Conservation (phyloP, 1,140 invertebrate genomes). For the Cylas formicarius region DNA sequence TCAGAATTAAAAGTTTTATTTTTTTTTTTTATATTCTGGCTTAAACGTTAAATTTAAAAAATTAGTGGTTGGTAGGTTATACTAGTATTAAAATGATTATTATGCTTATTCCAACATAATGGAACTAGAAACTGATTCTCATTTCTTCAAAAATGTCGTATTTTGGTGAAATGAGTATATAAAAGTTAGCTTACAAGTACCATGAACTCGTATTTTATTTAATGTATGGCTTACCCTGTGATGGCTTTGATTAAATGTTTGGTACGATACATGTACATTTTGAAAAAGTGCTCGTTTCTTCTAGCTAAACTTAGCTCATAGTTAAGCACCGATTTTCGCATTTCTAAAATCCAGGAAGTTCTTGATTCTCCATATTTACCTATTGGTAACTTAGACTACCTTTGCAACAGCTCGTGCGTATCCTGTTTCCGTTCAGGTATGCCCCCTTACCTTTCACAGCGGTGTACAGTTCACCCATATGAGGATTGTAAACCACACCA, state of each 20-base stretch:
- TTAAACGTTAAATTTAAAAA: conserved; percentile 3
- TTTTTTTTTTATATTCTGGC: conserved; percentile 1
- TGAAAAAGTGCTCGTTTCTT: conserved; percentile 20
- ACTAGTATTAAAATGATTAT: too few relatives aligned
- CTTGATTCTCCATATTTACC: too few relatives aligned
- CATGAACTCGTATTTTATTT: too few relatives aligned
- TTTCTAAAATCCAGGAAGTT: conserved; percentile 26
- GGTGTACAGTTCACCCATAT: conserved; percentile 64
- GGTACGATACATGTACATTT: conserved; percentile 32
- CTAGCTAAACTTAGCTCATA: conserved; percentile 33
- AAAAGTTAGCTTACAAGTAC: too few relatives aligned
- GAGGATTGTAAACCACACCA: conserved; percentile 72
- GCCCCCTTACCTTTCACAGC: conserved; percentile 66
- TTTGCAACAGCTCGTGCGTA: conserved; percentile 42
- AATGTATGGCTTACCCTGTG: conserved; percentile 40
- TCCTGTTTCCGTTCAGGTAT: conserved; percentile 61
- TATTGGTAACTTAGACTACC: too few relatives aligned
- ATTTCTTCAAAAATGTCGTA: too few relatives aligned
- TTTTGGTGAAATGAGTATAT: too few relatives aligned
- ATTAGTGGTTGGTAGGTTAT: too few relatives aligned
- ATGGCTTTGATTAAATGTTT: conserved; percentile 40
- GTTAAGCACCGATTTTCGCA: conserved; percentile 24
- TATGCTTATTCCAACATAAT: too few relatives aligned
- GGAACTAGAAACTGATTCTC: too few relatives aligned
- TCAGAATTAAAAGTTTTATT: conserved; percentile 7